These are phyloP conservation scores for Conops quadrifasciatus DNA, from an alignment of 2,888 invertebrate genomes.

Conservation along the genomic window DNA sequence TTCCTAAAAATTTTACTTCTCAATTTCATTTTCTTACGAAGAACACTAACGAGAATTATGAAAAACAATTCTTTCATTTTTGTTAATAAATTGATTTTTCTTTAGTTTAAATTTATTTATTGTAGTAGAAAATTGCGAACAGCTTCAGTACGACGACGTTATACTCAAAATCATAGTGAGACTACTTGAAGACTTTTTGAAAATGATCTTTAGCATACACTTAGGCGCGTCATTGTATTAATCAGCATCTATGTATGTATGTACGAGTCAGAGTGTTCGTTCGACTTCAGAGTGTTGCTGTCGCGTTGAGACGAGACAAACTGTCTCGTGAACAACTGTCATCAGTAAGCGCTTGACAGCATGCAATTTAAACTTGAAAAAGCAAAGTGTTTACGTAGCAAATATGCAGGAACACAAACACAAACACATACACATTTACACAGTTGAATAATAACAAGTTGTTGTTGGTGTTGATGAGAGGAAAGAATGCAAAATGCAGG, in stretches of 20 bases:
- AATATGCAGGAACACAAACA: constrained; percentile 13
- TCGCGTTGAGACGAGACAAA: constrained; percentile 11
- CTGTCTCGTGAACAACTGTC: constrained; percentile 29
- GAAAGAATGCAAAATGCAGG: background rate
- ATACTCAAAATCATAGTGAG: too few species aligned
- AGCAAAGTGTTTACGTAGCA: constrained; percentile 27
- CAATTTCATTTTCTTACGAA: too few species aligned
- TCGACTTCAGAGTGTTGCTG: too few species aligned
- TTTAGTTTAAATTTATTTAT: too few species aligned
- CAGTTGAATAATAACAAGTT: background rate
- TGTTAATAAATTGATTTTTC: too few species aligned
- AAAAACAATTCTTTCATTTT: too few species aligned
- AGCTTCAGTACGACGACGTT: too few species aligned
- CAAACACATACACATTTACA: background rate
- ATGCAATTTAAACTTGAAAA: constrained; percentile 31
- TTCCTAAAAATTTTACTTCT: too few species aligned
- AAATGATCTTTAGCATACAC: background rate
- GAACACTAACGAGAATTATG: too few species aligned
- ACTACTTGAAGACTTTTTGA: background rate
- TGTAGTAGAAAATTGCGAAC: too few species aligned
- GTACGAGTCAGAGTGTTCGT: background rate
- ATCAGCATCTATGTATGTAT: background rate
- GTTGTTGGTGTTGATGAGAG: too few species aligned
- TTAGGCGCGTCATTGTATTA: background rate
- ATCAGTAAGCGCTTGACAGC: constrained; percentile 19